Percentiles rank a stretch among this genome's conserved stretches.
Evolutionary conservation across 2,113 vertebrate species (phyloP).

Genomic region (Tragelaphus imberbis): DNA sequence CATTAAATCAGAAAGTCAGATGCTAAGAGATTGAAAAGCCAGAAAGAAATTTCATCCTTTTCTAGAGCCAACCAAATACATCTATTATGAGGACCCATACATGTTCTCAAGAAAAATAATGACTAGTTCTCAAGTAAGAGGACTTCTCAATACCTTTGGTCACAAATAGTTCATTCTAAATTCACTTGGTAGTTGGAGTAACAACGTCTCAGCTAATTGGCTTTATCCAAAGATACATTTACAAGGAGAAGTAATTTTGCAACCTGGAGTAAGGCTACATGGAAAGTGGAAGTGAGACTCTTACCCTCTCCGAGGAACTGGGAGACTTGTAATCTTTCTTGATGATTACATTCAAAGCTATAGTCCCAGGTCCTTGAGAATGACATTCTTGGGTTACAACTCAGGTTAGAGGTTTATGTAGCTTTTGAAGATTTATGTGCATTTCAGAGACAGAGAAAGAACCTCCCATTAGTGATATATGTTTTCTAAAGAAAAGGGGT

Average conservation of each 20-base stretch:
- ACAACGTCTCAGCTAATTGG: background rate
- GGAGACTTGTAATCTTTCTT: background rate
- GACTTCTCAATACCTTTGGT: background rate
- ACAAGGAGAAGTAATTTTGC: background rate
- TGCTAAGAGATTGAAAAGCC: background rate
- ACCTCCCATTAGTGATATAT: background rate
- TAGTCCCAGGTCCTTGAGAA: background rate
- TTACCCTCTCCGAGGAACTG: background rate
- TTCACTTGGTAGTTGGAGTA: background rate
- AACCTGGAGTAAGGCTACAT: background rate
- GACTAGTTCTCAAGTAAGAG: background rate
- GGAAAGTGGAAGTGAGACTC: background rate
- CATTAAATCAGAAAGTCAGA: background rate
- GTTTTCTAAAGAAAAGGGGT: background rate
- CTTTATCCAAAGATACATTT: background rate
- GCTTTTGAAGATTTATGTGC: background rate
- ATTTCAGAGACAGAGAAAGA: background rate
- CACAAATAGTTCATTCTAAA: background rate
- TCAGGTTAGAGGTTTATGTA: background rate
- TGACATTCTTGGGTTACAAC: background rate
- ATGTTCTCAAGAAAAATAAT: background rate
- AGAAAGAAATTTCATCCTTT: background rate
- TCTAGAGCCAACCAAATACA: background rate
- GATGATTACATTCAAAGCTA: background rate
- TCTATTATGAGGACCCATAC: too few species aligned